Evolutionary conservation across 2,888 invertebrate genomes (phyloP), one percentile per base, ranked within the genome.

Genomic region (Aporophyla nigra): DNA sequence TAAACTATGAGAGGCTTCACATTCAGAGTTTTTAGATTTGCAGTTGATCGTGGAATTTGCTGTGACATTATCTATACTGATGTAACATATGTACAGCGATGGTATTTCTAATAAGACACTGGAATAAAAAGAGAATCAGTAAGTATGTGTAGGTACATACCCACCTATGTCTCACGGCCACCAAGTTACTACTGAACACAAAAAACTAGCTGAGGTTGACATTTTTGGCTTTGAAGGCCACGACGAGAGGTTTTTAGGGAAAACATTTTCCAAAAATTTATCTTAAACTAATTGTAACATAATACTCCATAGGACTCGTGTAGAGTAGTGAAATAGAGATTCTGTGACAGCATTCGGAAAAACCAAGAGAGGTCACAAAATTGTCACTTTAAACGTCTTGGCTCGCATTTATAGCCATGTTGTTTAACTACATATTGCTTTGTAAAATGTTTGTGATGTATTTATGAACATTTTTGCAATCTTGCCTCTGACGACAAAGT

Each of bases 61-160:
- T 0, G 87, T 92, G 0, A 91, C 86, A 33, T 92, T 93, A 1
- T 89, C 81, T n/a, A 95, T 80, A 0, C 77, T 90, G 0, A 88
- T 89, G 56, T 95, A 95, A 72, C 93, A 95, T 58, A 95, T 89
- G 66, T 92, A 92, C 0, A 91, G 80, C 0, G 90, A 90, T 14
- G 96, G 94, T 43, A 92, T 91, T 86, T 94, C 93, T 10, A 96
- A 72, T 5, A 95, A 71, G 0, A 89, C 76, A 5, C 88, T 94
- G 90, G 4, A 86, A 86, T n/a, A 78, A 71, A 46, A 63, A 6
- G 1, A 56, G 0, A 66, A n/a, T 54, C n/a, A n/a, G 12, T 49
- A 49, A 40, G 5, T 19, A 9, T 40, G 21, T 33, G 33, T 33
- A 10, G 5, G 4, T 46, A 46, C 10, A 9, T 43, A 63, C 63